Conservation (phyloP, 2,888 invertebrate genomes). For the Erebia aethiops region DNA sequence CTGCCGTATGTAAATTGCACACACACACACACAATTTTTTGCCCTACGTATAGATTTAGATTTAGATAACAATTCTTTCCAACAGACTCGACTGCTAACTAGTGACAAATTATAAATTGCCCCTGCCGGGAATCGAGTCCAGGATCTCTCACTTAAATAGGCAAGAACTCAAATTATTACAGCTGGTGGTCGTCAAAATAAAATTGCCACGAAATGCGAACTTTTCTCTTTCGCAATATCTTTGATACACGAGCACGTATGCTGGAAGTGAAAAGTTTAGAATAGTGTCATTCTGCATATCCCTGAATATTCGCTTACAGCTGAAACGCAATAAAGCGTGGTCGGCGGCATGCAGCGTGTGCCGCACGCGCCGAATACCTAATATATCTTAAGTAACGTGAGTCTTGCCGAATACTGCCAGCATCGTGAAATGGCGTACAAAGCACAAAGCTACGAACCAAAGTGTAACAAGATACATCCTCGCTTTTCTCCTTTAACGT, state of each 20-base stretch:
- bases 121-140: too few species aligned
- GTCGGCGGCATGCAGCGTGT: slow-evolving; percentile 22
- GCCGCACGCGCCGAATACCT: slow-evolving; percentile 46
- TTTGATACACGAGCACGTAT: slow-evolving; percentile 2
- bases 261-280: slow-evolving; percentile 2
- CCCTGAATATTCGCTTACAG: slow-evolving; percentile 41
- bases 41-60: too few species aligned
- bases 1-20: too few species aligned
- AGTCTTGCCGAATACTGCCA: slow-evolving; percentile 27
- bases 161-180: background rate
- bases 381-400: slow-evolving; percentile 49
- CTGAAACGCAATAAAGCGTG: slow-evolving; percentile 41
- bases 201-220: background rate
- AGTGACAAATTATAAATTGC: too few species aligned
- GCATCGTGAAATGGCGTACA: slow-evolving; percentile 5
- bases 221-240: slow-evolving; percentile 2
- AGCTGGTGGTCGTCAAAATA: background rate
- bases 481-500: background rate
- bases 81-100: too few species aligned
- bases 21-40: too few species aligned
- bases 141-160: background rate
- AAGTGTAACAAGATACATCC: background rate
- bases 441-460: too few species aligned
- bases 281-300: slow-evolving; percentile 45
- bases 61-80: too few species aligned